These are phyloP conservation scores for Ascaphus truei DNA, from an alignment of 2,113 vertebrate species.

Conservation along the genomic window DNA sequence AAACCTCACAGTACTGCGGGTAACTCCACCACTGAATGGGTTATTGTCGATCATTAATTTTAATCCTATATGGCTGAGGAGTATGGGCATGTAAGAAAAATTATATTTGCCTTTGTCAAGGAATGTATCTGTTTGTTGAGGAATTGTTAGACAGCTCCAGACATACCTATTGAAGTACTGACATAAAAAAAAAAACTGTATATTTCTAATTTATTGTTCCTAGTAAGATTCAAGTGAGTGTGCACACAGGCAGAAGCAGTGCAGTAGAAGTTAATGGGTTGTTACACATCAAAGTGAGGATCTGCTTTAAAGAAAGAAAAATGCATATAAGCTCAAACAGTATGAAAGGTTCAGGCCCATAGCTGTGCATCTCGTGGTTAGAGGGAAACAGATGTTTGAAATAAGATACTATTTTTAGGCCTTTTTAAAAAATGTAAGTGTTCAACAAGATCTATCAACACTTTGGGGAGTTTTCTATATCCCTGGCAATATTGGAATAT, in stretches of 20 bases:
- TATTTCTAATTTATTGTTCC: slow-evolving; percentile 11
- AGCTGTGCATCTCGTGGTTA: slow-evolving; percentile 23
- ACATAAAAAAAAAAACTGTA: slow-evolving; percentile 6
- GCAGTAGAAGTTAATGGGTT: slow-evolving; percentile 33
- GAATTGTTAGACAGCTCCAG: no score
- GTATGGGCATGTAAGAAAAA: no score
- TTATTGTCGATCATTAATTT: neutral
- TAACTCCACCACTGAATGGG: no score
- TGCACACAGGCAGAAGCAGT: slow-evolving; percentile 20
- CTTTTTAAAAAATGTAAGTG: slow-evolving; percentile 1
- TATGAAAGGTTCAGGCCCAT: slow-evolving; percentile 13
- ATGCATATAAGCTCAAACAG: slow-evolving; percentile 33
- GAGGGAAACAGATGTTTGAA: slow-evolving; percentile 34
- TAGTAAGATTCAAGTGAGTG: slow-evolving; percentile 19
- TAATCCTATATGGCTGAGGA: neutral
- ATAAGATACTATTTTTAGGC: slow-evolving; percentile 21
- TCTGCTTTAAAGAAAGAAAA: slow-evolving; percentile 23
- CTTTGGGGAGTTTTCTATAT: neutral
- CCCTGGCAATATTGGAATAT: neutral
- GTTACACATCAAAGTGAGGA: slow-evolving; percentile 23
- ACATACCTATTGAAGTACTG: neutral
- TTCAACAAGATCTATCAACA: slow-evolving; percentile 11
- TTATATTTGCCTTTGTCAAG: no score
- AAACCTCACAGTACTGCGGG: no score
- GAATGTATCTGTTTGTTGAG: no score